Conservation (phyloP, 2,113 vertebrate genomes). For the Alectura lathami region DNA sequence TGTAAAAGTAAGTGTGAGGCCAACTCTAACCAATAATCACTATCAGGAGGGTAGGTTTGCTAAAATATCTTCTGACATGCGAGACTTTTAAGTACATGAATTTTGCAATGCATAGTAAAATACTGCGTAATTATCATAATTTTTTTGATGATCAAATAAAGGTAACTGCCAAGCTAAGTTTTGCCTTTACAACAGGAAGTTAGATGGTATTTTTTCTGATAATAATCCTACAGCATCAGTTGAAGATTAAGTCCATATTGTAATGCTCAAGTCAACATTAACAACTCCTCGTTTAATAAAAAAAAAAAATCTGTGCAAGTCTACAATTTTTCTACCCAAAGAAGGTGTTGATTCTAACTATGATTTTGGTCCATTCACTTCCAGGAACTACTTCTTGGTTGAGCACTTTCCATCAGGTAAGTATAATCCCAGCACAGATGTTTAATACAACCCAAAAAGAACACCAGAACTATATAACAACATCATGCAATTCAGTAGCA, state of each 20-base stretch:
- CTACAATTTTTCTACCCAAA: neutral
- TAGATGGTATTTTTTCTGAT: neutral
- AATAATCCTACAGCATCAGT: neutral
- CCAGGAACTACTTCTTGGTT: neutral
- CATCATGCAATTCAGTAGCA: neutral
- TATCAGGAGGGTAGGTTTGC: neutral
- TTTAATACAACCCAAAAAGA: neutral
- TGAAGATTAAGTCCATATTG: neutral
- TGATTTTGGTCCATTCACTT: neutral
- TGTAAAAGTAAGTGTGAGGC: neutral
- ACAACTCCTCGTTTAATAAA: neutral
- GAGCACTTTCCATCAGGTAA: neutral
- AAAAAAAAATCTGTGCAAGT: neutral
- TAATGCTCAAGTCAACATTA: neutral
- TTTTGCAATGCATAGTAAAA: neutral
- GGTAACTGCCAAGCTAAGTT: neutral
- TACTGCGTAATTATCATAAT: neutral
- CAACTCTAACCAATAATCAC: neutral
- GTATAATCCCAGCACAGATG: neutral
- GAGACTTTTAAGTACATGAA: neutral
- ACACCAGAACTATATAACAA: neutral
- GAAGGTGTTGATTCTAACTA: neutral
- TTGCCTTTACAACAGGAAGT: neutral
- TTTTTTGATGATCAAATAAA: neutral
- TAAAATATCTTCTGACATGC: neutral